phyloP scores from a whole-genome alignment of 2,113 vertebrate species.

The Thunnus thynnus region DNA sequence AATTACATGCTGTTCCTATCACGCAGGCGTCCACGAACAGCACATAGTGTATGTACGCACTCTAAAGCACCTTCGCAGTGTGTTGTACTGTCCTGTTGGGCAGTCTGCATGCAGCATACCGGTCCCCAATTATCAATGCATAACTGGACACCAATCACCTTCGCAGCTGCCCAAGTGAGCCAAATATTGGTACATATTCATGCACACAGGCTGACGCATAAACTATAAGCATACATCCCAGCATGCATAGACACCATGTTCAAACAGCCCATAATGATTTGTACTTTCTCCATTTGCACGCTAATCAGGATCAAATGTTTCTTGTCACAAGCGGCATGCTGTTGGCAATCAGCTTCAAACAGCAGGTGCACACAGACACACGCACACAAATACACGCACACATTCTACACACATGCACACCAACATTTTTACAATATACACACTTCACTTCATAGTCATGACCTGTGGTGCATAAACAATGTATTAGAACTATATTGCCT shows the following conservation, averaged over 20 bases:
- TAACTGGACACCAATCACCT: background rate
- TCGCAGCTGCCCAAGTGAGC: background rate
- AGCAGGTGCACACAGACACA: slow-evolving; percentile 4
- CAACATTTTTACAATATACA: background rate
- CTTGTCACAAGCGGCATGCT: background rate
- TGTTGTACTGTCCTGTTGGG: background rate
- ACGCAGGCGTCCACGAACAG: background rate
- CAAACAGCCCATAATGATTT: slow-evolving; percentile 7
- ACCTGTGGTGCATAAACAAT: background rate
- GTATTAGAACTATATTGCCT: background rate
- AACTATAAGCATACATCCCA: background rate
- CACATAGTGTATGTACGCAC: background rate
- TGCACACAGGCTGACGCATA: background rate
- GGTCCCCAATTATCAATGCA: background rate
- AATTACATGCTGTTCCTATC: slow-evolving; percentile 42
- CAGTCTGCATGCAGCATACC: slow-evolving; percentile 7
- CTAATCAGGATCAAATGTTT: slow-evolving; percentile 29
- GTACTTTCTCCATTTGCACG: slow-evolving; percentile 14
- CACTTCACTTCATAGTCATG: background rate
- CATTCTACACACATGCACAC: background rate
- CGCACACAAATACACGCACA: background rate
- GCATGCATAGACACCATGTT: background rate
- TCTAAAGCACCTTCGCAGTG: background rate
- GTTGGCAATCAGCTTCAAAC: slow-evolving; percentile 21
- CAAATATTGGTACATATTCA: slow-evolving; percentile 17